phyloP scores from a whole-genome alignment of 2,888 invertebrate species.

The Suillia variegata region DNA sequence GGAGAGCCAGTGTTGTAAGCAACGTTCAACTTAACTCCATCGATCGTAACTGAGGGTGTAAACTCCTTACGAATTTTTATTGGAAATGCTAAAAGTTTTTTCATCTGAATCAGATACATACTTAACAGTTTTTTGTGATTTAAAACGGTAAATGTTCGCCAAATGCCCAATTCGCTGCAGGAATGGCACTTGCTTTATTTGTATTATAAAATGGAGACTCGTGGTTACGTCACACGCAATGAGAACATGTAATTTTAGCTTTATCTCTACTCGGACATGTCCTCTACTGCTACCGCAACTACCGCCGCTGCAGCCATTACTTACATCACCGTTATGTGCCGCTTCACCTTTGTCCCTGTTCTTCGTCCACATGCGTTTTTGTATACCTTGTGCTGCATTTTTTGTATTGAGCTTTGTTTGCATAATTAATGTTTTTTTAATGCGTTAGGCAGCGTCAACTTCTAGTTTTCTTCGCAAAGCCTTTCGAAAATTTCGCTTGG shows the following conservation, averaged over 20 bases:
- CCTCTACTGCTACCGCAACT: slow-evolving; percentile 1
- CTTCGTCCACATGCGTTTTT: not conserved
- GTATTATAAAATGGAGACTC: slow-evolving; percentile 2
- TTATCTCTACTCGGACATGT: not conserved
- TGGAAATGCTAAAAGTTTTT: slow-evolving; percentile 8
- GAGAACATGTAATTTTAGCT: slow-evolving; percentile 7
- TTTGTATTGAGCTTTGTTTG: slow-evolving; percentile 9
- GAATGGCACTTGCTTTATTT: slow-evolving; percentile 14
- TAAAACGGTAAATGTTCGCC: slow-evolving; percentile 9
- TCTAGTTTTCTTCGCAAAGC: slow-evolving; percentile 28
- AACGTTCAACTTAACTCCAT: slow-evolving; percentile 8
- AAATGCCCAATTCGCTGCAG: slow-evolving; percentile 12
- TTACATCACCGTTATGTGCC: not conserved
- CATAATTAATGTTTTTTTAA: slow-evolving; percentile 21
- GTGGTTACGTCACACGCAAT: slow-evolving; percentile 15
- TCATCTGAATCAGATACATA: slow-evolving; percentile 19
- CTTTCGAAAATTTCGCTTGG: slow-evolving; percentile 22
- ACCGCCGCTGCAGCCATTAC: slow-evolving; percentile 2
- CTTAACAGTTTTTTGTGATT: slow-evolving; percentile 1
- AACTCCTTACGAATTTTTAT: slow-evolving; percentile 5
- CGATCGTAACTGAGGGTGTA: slow-evolving; percentile 17
- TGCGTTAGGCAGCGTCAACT: slow-evolving; percentile 18
- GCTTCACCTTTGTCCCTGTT: not conserved
- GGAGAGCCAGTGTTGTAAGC: slow-evolving; percentile 1
- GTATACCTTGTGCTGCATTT: not conserved